These are phyloP conservation scores for Venturia canescens DNA, from an alignment of 1,140 invertebrate species.

Conservation along the genomic window DNA sequence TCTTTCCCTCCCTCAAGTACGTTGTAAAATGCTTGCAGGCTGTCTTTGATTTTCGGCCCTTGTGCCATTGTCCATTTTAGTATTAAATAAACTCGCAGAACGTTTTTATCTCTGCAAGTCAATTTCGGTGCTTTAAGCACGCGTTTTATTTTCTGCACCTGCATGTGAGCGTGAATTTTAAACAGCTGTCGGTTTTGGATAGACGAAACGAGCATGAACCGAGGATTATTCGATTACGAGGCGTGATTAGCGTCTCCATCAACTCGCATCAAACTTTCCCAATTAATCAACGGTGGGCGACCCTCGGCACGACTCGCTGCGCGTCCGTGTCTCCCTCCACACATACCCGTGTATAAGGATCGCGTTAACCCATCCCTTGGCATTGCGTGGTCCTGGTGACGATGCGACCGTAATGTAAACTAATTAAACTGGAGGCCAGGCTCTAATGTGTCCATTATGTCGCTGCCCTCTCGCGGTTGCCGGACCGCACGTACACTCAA, in stretches of 20 bases:
- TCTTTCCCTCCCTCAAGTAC: slow-evolving; percentile 27
- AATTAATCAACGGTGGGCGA: slow-evolving; percentile 70
- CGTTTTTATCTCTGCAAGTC: neutral
- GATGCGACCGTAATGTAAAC: slow-evolving; percentile 74
- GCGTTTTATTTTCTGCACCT: neutral
- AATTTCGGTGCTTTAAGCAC: neutral
- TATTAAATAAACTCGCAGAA: neutral
- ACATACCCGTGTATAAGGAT: neutral
- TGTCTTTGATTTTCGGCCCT: neutral
- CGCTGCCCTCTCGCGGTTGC: slow-evolving; percentile 43
- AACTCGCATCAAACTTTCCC: slow-evolving; percentile 73
- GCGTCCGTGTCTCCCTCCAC: slow-evolving; percentile 6
- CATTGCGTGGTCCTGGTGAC: slow-evolving; percentile 65
- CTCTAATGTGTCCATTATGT: slow-evolving; percentile 74
- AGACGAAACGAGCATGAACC: slow-evolving; percentile 22
- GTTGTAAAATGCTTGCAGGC: neutral
- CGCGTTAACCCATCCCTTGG: slow-evolving; percentile 56
- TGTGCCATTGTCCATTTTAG: neutral
- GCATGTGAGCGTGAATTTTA: neutral
- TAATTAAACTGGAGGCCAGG: slow-evolving; percentile 73
- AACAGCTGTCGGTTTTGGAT: neutral
- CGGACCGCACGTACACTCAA: slow-evolving; percentile 38
- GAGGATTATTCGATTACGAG: slow-evolving; percentile 70
- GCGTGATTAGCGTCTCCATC: slow-evolving; percentile 73
- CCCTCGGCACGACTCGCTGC: slow-evolving; percentile 49